Conservation (phyloP, 2,797 vertebrate genomes). For the Aplochiton taeniatus region DNA sequence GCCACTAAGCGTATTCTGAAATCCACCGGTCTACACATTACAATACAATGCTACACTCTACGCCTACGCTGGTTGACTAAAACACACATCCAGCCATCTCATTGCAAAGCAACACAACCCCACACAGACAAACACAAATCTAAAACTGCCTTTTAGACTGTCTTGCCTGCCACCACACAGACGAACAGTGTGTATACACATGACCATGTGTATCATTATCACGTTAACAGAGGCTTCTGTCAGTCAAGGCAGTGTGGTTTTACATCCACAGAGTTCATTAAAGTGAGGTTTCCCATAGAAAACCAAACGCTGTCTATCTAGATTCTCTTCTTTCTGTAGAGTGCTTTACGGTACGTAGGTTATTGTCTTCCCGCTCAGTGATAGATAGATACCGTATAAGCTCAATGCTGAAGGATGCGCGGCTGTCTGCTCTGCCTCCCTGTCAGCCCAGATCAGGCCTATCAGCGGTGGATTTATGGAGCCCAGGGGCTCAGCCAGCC, state of each 20-base stretch:
- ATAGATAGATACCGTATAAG: slow-evolving; percentile 29
- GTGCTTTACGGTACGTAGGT: too few relatives aligned
- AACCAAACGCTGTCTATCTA: too few relatives aligned
- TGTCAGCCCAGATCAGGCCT: slow-evolving; percentile 30
- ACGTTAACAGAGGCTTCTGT: too few relatives aligned
- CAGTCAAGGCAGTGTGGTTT: too few relatives aligned
- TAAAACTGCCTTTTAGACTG: neutral
- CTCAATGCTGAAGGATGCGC: slow-evolving; percentile 42
- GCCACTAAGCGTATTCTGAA: slow-evolving; percentile 41
- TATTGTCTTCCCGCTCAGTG: slow-evolving; percentile 20
- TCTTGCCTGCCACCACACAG: too few relatives aligned
- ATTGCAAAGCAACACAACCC: too few relatives aligned
- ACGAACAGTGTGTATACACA: too few relatives aligned
- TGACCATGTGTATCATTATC: too few relatives aligned
- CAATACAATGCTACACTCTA: slow-evolving; percentile 15
- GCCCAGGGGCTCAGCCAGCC: slow-evolving; percentile 49
- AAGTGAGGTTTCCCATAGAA: too few relatives aligned
- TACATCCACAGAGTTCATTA: too few relatives aligned
- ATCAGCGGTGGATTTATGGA: slow-evolving; percentile 64
- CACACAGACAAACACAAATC: slow-evolving; percentile 5
- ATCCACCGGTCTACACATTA: slow-evolving; percentile 19
- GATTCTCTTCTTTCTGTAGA: too few relatives aligned
- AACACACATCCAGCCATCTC: neutral
- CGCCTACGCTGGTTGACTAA: slow-evolving; percentile 13
- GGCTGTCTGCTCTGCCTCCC: slow-evolving; percentile 37